Evolutionary conservation across 2,888 invertebrate species (phyloP), one percentile per base, ranked within the genome.

Genomic region (Erynnis tages): DNA sequence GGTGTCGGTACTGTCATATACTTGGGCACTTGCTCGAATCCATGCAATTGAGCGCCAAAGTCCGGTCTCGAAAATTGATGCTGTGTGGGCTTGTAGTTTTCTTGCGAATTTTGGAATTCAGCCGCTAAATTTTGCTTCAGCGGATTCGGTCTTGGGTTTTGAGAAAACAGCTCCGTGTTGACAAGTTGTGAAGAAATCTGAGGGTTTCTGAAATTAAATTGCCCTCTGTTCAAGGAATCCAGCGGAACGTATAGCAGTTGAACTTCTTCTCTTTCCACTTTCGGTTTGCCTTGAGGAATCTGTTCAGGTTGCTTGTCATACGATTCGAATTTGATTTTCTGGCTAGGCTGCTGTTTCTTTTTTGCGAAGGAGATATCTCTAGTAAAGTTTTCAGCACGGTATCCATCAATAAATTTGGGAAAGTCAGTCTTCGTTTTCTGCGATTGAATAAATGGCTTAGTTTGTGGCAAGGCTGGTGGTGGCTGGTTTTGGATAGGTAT

Each of bases 231-330:
- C 14, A 95, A 75, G 0, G 94, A 92, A 67, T 96, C 95, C 16
- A 95, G 90, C 3, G 96, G 96, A 0, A 96, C 95, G 68, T 96
- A 96, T 0, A 96, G 85, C 27, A 96, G 76, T 69, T 96, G 96
- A 0, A 96, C 93, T 78, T 94, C 93, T 75, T 94, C 93, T 62
- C 88, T 82, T 71, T 91, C 90, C 1, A 73, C 59, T 65, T 82
- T 85, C 7, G 74, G 67, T 54, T 72, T 76, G 5, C 61, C 64
- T 43, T 70, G 65, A 2, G 71, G 55, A 13, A 71, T 53, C 11
- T 63, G 54, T 52, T 82, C 79, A 5, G 64, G 54, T 58, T 77
- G 77, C 0, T 77, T 81, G 2, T 85, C 84, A 37, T 68, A 71
- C 17, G 58, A 71, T 27, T 84, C 85, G 54, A 77, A 84, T 58